Evolutionary conservation across 2,113 vertebrate genomes (phyloP).

Genomic region (Eclectus roratus): DNA sequence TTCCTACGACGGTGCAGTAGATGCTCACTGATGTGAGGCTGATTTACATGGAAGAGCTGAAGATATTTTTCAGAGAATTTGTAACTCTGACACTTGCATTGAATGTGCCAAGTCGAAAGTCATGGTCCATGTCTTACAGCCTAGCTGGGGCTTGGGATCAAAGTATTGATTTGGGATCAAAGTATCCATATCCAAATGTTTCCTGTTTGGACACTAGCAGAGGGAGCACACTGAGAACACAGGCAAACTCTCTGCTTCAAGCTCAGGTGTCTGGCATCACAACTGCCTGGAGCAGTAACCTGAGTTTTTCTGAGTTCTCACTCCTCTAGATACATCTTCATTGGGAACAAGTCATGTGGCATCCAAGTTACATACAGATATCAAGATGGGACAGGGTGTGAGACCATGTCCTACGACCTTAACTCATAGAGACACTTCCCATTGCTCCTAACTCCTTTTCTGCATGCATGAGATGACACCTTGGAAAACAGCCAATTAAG

Average conservation of each 20-base stretch:
- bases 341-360: not conserved
- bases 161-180: not conserved
- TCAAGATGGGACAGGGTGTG: not conserved
- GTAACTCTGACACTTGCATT: not conserved
- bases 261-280: not conserved
- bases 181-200: not conserved
- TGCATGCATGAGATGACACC: not conserved
- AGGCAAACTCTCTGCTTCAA: not conserved
- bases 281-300: not conserved
- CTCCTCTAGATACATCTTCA: not conserved
- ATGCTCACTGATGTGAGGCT: not conserved
- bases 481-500: not conserved
- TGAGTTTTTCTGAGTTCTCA: not conserved
- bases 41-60: not conserved
- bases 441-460: not conserved
- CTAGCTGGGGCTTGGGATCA: not conserved
- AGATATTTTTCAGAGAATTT: not conserved
- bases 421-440: not conserved
- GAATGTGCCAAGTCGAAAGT: not conserved
- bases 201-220: not conserved
- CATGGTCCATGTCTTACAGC: not conserved
- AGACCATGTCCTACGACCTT: not conserved
- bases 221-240: not conserved
- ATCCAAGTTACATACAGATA: not conserved
- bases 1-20: not conserved